phyloP scores from a whole-genome alignment of 2,113 vertebrate genomes.

The Triplophysa rosa region DNA sequence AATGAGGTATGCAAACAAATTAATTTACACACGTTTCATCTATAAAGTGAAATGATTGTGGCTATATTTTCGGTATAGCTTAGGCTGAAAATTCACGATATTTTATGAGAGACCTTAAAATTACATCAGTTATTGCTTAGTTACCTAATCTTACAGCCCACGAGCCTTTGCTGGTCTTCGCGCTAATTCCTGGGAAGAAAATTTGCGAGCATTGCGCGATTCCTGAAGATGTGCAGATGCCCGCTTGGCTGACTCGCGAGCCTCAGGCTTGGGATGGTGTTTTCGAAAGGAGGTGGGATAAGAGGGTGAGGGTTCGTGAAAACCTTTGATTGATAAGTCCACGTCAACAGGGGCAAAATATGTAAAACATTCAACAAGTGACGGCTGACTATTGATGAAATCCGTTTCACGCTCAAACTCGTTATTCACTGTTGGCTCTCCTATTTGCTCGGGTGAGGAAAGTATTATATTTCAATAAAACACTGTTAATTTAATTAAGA shows the following conservation, averaged over 20 bases:
- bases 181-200: conserved; percentile 86
- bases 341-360: conserved; percentile 95
- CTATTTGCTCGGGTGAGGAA: background rate
- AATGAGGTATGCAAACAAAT: background rate
- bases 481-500: conserved; percentile 36
- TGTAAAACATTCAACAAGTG: conserved; percentile 98
- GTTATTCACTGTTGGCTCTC: conserved; percentile 93
- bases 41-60: background rate
- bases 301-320: conserved; percentile 89
- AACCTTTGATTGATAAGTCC: conserved; percentile 98
- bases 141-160: conserved; percentile 88
- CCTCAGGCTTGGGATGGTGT: conserved; percentile 88
- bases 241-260: conserved; percentile 85
- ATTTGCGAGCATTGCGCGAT: conserved; percentile 77
- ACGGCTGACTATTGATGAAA: conserved; percentile 99
- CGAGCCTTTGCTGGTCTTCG: conserved; percentile 87
- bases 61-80: no score
- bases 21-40: conserved; percentile 55
- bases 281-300: conserved; percentile 95
- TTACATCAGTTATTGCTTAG: conserved; percentile 68
- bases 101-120: no score
- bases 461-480: conserved; percentile 73
- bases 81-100: no score
- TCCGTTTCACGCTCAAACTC: conserved; percentile 97
- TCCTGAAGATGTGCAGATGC: conserved; percentile 81